Base-by-base conservation (phyloP, 2,888 invertebrate species). In the Caenorhabditis sp. region DNA sequence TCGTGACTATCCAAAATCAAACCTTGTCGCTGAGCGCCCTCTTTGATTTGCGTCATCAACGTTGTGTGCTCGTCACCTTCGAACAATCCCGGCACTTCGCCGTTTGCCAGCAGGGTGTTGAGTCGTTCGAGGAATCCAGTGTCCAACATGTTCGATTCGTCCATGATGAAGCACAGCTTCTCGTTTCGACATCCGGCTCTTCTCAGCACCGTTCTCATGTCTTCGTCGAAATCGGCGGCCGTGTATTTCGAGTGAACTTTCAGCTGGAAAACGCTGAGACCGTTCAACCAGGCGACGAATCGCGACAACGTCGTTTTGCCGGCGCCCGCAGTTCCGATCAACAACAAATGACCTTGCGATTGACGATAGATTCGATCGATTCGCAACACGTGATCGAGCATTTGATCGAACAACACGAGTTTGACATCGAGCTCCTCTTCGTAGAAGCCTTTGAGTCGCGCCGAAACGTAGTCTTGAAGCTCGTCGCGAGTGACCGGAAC, bases 201-300 rank as follows among this genome's bases (percentile, higher is more conserved):
- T 49, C 91, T 83, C 36, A 91, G 86, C 14, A 91, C 91, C 66
- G 84, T 87, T 74, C 99, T 92, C 76, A 99, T 90, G 89, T 99
- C 99, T 89, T 99, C 99, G 89, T 99, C 99, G 89, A 99, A 99
- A 90, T 99, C 97, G 84, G 94, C 94, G 23, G 95, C 95, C 0
- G 95, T 95, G 89, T 99, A 99, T 90, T 97, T 97, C 89, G 99
- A 99, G 90, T 99, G 99, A 17, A 95, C 94, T 92, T 93, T 84
- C 23, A 86, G 73, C 77, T 86, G 69, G 92, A 97, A 99, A 71
- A 99, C 96, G 81, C 94, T 95, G 49, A 99, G 91, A 8, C 99
- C 99, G 89, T 99, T 99, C 94, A 99, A 95, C 97, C 99, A 99
- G 59, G 99, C 99, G 37, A 99, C 99, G 89, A 99, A 99, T 81